Evolutionary conservation across 2,888 invertebrate genomes (phyloP).

Genomic region (Himalopsyche japonica): DNA sequence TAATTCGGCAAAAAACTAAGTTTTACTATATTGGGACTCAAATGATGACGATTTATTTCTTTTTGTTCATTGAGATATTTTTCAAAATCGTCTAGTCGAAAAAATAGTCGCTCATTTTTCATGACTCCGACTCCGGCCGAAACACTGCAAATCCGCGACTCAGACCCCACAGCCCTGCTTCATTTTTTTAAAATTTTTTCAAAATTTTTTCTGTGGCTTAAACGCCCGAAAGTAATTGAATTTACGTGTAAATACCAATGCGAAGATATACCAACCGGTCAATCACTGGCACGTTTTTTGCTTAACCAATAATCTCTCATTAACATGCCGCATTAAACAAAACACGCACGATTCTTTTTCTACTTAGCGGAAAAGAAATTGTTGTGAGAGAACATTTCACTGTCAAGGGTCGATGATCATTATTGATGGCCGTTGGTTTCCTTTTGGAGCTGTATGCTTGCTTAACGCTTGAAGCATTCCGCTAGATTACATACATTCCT

Average conservation of each 20-base stretch:
- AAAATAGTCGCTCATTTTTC: no score
- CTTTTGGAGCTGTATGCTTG: neutral
- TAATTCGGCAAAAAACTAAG: no score
- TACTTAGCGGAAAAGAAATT: neutral
- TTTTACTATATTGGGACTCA: no score
- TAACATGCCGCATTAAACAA: neutral
- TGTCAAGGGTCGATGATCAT: neutral
- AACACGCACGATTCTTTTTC: neutral
- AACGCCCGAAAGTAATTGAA: neutral
- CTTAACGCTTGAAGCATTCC: neutral
- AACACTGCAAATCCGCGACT: no score
- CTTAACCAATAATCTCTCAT: neutral
- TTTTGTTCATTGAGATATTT: no score
- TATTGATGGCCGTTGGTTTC: neutral
- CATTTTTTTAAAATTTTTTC: no score
- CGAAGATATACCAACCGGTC: neutral
- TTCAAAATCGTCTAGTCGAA: no score
- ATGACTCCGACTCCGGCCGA: no score
- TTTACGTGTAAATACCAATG: neutral
- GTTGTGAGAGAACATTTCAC: neutral
- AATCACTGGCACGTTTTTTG: neutral
- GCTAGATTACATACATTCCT: no score
- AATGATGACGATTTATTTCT: no score
- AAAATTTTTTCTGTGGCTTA: no score
- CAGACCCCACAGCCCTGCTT: no score